A percentile compares a stretch with the other conserved stretches of the same genome.
phyloP scores from a whole-genome alignment of 2,797 vertebrate species.

The Platyrinchus mystaceus region DNA sequence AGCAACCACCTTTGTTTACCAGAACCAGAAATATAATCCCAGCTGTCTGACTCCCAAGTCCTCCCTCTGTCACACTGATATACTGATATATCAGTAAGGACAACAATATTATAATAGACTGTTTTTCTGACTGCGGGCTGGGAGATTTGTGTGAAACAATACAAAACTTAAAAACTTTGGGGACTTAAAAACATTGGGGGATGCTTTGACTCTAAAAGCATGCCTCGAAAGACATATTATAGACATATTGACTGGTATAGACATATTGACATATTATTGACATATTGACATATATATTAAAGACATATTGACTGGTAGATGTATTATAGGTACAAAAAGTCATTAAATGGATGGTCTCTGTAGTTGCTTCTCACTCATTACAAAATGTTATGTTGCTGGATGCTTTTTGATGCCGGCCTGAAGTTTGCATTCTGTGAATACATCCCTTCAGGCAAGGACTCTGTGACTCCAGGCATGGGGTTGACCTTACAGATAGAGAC shows the following conservation, averaged over 20 bases:
- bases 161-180: background rate
- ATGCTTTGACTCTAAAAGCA: background rate
- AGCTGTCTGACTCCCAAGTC: background rate
- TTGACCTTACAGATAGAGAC: background rate
- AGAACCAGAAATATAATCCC: background rate
- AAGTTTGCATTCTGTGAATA: background rate
- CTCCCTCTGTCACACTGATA: background rate
- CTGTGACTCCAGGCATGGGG: background rate
- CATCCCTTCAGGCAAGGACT: fast-evolving
- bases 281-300: no score
- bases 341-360: background rate
- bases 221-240: background rate
- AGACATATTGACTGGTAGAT: background rate
- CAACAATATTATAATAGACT: background rate
- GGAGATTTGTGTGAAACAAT: background rate
- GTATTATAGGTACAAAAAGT: background rate
- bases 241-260: no score
- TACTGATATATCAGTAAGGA: background rate
- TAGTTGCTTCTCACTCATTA: background rate
- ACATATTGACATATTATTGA: no score
- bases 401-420: background rate
- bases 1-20: background rate
- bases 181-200: background rate
- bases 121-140: background rate
- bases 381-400: background rate